Evolutionary conservation across 2,888 invertebrate genomes (phyloP), one percentile per base, ranked within the genome.

Genomic region (Eupithecia inturbata): DNA sequence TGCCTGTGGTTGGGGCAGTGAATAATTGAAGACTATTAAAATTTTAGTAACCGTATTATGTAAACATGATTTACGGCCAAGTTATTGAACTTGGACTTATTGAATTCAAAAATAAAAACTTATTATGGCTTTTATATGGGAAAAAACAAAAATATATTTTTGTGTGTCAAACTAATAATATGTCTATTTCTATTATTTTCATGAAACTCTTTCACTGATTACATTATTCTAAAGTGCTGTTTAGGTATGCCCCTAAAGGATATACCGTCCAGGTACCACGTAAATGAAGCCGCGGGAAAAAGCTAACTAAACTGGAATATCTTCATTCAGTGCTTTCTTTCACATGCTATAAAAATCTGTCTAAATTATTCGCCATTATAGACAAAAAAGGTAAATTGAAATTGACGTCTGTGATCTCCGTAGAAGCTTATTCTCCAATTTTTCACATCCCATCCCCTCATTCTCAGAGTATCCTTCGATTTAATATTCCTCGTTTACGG

Each of bases 401-500:
- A 91, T 84, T 83, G 86, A 85, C 84, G 83, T 84, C 86, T 87
- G 86, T 89, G 88, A 89, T 88, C 87, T 86, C 85, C 86, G 85
- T 64, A 83, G 80, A 81, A 85, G 87, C 88, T 91, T 92, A 91
- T 91, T 87, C 84, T 86, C 88, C 89, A 90, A 91, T 91, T 92
- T 91, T 91, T 92, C 90, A 89, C 89, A 83, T 83, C 82, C 85
- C 88, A 82, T 83, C 81, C 85, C 82, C 87, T 88, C 88, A 86
- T 88, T 90, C 87, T 86, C n/a, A 64, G 84, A 82, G 84, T 84
- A 87, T 88, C 87, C 86, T 90, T 89, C 89, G 86, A 91, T 91
- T 91, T 91, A 91, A 91, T 91, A 90, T 90, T 90, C 49, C 87
- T 85, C 86, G 87, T 91, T 91, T 90, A 90, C 88, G 87, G 88